Conservation (phyloP, 1,140 invertebrate species). For the Papilio dardanus region DNA sequence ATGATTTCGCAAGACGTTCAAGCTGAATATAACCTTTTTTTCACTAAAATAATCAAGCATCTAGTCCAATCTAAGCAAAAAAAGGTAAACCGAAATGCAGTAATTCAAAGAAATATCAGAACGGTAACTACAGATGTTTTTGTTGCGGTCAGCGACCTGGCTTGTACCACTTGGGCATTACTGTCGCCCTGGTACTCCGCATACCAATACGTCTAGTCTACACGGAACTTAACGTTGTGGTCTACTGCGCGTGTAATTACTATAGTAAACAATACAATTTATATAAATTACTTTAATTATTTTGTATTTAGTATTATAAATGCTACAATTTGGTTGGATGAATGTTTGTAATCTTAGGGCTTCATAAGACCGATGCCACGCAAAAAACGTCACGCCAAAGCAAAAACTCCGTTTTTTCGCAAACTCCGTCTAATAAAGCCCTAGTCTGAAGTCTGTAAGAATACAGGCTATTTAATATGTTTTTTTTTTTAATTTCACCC, state of each 20-base stretch:
- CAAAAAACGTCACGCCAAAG: too few relatives aligned
- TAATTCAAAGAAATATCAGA: neutral
- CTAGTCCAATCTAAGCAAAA: neutral
- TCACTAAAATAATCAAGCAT: neutral
- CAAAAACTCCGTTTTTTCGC: too few relatives aligned
- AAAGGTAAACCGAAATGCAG: neutral
- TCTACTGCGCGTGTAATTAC: neutral
- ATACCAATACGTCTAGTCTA: neutral
- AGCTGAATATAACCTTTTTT: too few relatives aligned
- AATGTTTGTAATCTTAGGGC: too few relatives aligned
- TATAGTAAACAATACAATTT: neutral
- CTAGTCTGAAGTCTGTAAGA: too few relatives aligned
- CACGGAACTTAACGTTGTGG: neutral
- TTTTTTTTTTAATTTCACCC: too few relatives aligned
- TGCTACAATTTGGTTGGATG: too few relatives aligned
- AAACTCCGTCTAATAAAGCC: too few relatives aligned
- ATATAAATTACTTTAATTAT: neutral
- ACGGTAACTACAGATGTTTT: neutral
- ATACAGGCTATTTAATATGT: too few relatives aligned
- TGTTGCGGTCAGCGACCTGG: conserved; percentile 5
- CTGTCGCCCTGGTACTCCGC: neutral
- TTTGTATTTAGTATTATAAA: too few relatives aligned
- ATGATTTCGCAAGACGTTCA: too few relatives aligned
- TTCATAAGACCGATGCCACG: too few relatives aligned
- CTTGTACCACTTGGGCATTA: neutral